Conservation (phyloP, 2,888 invertebrate species). For the Pteria penguin region DNA sequence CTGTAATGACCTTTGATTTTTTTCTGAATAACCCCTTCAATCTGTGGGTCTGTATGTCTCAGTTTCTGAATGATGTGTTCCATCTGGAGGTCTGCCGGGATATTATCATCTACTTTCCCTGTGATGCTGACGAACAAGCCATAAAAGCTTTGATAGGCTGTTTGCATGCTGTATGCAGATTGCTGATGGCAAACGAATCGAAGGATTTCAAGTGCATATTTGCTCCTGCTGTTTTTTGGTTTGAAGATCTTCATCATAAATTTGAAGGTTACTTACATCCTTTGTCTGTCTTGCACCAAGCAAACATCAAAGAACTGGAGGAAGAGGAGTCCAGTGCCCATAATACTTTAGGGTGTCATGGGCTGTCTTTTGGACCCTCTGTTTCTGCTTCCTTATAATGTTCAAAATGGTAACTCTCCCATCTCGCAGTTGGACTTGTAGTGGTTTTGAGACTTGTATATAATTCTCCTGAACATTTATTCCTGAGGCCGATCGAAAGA, state of each 20-base stretch:
- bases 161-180: background rate
- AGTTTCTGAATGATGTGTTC: constrained; percentile 1
- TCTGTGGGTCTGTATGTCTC: background rate
- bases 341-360: constrained; percentile 13
- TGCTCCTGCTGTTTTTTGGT: background rate
- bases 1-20: background rate
- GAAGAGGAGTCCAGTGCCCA: constrained; percentile 7
- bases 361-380: background rate
- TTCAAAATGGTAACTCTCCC: background rate
- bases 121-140: background rate
- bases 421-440: background rate
- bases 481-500: too few species aligned
- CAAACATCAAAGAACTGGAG: constrained; percentile 6
- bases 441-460: background rate
- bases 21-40: background rate
- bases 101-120: background rate
- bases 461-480: too few species aligned
- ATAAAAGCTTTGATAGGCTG: constrained; percentile 5
- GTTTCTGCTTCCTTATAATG: background rate
- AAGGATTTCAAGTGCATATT: constrained; percentile 8
- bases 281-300: background rate
- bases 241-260: constrained; percentile 9
- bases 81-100: constrained; percentile 1
- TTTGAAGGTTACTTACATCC: background rate
- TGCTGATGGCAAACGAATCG: constrained; percentile 6